Evolutionary conservation across 2,113 vertebrate species (phyloP).

Genomic region (Chrysochloris asiatica): DNA sequence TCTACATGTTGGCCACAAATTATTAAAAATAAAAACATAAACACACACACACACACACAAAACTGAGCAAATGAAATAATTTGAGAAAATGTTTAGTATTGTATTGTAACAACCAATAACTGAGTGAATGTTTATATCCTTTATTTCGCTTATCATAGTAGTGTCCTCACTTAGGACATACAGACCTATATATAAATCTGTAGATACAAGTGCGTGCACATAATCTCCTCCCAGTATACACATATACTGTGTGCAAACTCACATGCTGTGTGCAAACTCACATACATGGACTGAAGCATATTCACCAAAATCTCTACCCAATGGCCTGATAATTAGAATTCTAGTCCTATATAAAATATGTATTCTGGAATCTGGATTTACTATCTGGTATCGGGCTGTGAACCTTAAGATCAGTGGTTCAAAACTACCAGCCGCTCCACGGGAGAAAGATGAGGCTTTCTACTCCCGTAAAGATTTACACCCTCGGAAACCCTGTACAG

Average conservation of each 20-base stretch:
- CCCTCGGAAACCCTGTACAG: no score
- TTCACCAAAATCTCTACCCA: not conserved
- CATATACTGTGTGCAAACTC: not conserved
- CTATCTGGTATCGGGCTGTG: no score
- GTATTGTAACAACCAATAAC: not conserved
- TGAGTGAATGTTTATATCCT: constrained; percentile 39
- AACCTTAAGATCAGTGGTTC: no score
- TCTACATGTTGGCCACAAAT: constrained; percentile 1
- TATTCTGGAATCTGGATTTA: not conserved
- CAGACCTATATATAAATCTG: not conserved
- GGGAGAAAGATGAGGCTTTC: no score
- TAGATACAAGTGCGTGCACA: not conserved
- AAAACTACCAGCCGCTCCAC: no score
- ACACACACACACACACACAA: no score
- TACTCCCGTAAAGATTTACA: no score
- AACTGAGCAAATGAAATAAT: not conserved
- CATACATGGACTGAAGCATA: no score
- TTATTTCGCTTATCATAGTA: not conserved
- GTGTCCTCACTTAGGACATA: not conserved
- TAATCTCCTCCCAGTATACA: not conserved
- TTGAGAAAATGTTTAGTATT: constrained; percentile 31
- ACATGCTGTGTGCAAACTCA: no score
- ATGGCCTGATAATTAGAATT: constrained; percentile 1
- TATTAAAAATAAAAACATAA: not conserved
- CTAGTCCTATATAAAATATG: constrained; percentile 12